Percentiles rank a stretch among this genome's conserved stretches.
These are phyloP conservation scores for Brachynemurus nebulosus DNA, from an alignment of 2,888 invertebrate species.

Conservation along the genomic window DNA sequence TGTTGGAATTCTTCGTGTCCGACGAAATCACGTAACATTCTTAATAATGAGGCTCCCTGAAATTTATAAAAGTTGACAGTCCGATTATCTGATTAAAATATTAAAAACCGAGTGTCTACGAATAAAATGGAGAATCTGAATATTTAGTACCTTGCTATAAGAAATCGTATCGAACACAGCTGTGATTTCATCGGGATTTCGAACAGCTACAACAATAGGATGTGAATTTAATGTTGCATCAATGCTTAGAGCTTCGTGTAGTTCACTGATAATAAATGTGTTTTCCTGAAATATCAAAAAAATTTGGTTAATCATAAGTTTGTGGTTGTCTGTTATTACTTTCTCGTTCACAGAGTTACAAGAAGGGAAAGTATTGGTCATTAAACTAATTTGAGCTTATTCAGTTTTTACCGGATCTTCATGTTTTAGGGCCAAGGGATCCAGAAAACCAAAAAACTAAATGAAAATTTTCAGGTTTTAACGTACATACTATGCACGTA, in stretches of 20 bases:
- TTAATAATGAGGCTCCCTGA: conserved; percentile 71
- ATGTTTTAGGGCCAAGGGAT: too few species aligned
- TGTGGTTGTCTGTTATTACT: too few species aligned
- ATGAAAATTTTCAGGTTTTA: too few species aligned
- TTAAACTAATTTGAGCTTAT: too few species aligned
- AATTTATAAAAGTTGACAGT: conserved; percentile 17
- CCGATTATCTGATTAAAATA: too few species aligned
- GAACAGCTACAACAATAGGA: conserved; percentile 75
- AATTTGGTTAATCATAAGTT: too few species aligned
- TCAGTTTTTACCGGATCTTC: too few species aligned
- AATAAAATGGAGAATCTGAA: background rate
- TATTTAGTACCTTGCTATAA: conserved; percentile 61
- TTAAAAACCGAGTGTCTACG: background rate
- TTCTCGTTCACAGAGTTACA: too few species aligned
- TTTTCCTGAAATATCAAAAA: too few species aligned
- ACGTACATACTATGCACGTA: too few species aligned
- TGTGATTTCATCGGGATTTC: conserved; percentile 78
- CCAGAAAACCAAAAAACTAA: too few species aligned
- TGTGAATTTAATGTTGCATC: conserved; percentile 78
- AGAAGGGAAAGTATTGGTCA: too few species aligned
- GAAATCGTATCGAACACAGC: conserved; percentile 85
- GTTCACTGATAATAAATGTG: conserved; percentile 55
- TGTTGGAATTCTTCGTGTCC: conserved; percentile 51
- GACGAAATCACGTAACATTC: conserved; percentile 78
- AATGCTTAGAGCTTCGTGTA: conserved; percentile 56